Percentiles rank a stretch among this genome's conserved stretches.
Evolutionary conservation across 2,888 invertebrate species (phyloP).

Genomic region (Cataglyphis cursor): DNA sequence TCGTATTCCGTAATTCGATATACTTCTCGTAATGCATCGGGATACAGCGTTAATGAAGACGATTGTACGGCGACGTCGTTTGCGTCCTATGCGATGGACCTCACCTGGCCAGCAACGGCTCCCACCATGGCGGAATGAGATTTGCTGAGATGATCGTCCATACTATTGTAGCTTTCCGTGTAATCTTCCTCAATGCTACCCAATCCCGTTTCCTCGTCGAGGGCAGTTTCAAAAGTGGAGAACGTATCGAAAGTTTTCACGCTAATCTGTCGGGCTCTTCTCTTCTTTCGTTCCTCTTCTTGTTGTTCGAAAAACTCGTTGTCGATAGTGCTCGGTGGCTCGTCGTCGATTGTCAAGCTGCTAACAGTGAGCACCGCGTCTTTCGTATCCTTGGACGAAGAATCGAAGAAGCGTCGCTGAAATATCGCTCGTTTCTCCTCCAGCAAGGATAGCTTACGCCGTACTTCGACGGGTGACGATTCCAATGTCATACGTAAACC

Average conservation of each 20-base stretch:
- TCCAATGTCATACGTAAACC: slow-evolving; percentile 58
- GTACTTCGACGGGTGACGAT: slow-evolving; percentile 78
- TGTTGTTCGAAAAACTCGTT: slow-evolving; percentile 23
- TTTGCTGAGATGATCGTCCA: slow-evolving; percentile 51
- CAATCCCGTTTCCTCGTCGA: slow-evolving; percentile 82
- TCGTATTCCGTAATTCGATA: slow-evolving; percentile 27
- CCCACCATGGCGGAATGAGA: slow-evolving; percentile 68
- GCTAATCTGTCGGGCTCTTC: slow-evolving; percentile 80
- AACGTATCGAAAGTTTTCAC: slow-evolving; percentile 84
- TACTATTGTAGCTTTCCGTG: slow-evolving; percentile 72
- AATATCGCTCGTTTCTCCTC: slow-evolving; percentile 84
- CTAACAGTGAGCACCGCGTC: slow-evolving; percentile 76
- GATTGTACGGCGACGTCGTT: slow-evolving; percentile 71
- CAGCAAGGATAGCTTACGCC: slow-evolving; percentile 80
- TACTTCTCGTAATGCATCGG: not conserved
- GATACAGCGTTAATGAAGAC: not conserved
- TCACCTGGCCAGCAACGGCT: slow-evolving; percentile 62
- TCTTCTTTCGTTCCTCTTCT: slow-evolving; percentile 61
- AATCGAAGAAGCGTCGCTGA: slow-evolving; percentile 80
- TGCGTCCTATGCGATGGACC: slow-evolving; percentile 78
- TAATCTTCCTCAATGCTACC: slow-evolving; percentile 81
- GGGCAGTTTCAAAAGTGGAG: slow-evolving; percentile 83
- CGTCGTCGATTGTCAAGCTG: slow-evolving; percentile 66
- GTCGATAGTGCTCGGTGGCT: slow-evolving; percentile 17
- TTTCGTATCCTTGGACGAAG: slow-evolving; percentile 60